Conservation (phyloP, 2,113 vertebrate species). For the Atherinomorus stipes region DNA sequence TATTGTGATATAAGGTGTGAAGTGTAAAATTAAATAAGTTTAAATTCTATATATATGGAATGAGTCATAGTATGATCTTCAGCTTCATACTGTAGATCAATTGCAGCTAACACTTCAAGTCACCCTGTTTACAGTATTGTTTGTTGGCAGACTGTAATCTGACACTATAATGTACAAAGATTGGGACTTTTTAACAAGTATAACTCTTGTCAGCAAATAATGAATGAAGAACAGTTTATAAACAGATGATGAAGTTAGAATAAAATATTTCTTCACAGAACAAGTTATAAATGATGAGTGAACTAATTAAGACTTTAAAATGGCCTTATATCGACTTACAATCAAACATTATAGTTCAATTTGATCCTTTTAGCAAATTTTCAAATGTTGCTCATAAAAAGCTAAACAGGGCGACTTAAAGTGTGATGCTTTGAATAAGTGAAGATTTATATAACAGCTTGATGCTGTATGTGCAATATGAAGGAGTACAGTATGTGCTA, state of each 20-base stretch:
- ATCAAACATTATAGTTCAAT: too few relatives aligned
- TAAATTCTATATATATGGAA: conserved; percentile 4
- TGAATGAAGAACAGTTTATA: not conserved
- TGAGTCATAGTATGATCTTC: too few relatives aligned
- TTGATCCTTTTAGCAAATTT: not conserved
- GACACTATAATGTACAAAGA: not conserved
- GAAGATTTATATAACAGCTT: conserved; percentile 19
- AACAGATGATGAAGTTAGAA: not conserved
- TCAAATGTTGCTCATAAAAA: conserved; percentile 8
- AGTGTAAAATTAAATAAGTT: conserved; percentile 12
- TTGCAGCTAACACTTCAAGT: conserved; percentile 6
- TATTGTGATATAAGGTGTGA: not conserved
- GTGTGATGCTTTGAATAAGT: not conserved
- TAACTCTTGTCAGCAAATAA: not conserved
- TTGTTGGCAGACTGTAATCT: not conserved
- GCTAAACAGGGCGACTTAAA: conserved; percentile 8
- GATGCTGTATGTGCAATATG: conserved; percentile 58
- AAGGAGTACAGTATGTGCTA: conserved; percentile 30
- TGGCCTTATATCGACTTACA: not conserved
- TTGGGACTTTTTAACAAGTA: conserved; percentile 6
- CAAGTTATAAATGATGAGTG: not conserved
- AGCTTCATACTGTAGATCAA: conserved; percentile 11
- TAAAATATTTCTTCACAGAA: not conserved
- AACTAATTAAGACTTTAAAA: not conserved
- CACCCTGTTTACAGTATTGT: conserved; percentile 1